Evolutionary conservation across 2,888 invertebrate genomes (phyloP), one percentile per base, ranked within the genome.

Genomic region (Drosophila mettleri): DNA sequence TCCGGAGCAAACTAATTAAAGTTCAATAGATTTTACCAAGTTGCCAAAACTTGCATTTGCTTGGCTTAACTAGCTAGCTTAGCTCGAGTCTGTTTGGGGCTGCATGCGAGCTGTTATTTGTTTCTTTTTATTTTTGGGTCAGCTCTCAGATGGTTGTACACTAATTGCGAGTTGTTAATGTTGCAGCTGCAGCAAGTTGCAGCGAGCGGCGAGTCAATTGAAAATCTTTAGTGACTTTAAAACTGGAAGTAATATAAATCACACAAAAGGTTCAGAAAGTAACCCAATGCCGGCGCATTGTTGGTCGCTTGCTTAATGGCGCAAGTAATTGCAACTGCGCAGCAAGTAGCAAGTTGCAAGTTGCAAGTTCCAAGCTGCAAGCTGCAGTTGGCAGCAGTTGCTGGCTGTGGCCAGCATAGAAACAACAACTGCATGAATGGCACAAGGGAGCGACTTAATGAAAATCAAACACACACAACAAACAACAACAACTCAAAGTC

Each of bases 381-480:
- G 69, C 39, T 61, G 54, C 75, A 33, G 43, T 39, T 61, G 69
- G 33, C 33, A 39, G 58, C 31, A 39, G 51, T 38, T 51, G 52
- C 55, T 36, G 65, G 8, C 38, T 38, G 62, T 60, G 53, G 55
- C 59, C 57, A 60, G 59, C 62, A 72, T 62, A 65, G 70, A 66
- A 63, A 39, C 52, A 60, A 62, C 41, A 61, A 39, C 55, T n/a
- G 34, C 51, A 59, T 45, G 60, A 52, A 45, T 53, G 63, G 55
- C 69, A 65, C 80, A 63, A 82, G 76, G 70, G 79, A 77, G 74
- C 67, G 69, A 78, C 81, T 85, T 88, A 84, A 88, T 85, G 87
- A 86, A 85, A 88, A 86, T 86, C 86, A 85, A 88, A 88, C 78
- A 81, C 64, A 74, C 73, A 78, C n/a, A 36, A 33, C 70, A 58